Conservation (phyloP, 2,113 vertebrate species). For the Xenopus tropicalis region DNA sequence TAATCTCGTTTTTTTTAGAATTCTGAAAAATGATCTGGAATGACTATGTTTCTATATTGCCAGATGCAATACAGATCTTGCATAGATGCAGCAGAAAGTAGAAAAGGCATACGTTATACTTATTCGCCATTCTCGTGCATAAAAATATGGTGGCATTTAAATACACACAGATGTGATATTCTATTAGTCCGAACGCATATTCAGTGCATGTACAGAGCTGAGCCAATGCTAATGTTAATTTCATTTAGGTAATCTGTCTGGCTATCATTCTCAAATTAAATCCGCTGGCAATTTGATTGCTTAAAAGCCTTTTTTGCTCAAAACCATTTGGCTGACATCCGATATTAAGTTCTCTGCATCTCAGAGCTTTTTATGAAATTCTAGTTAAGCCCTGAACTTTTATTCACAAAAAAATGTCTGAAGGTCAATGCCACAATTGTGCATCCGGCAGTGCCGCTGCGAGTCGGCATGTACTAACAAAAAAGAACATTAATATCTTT, state of each 20-base stretch:
- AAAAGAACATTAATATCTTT: conserved; percentile 37
- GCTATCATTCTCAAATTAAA: conserved; percentile 46
- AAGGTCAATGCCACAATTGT: conserved; percentile 44
- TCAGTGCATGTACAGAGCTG: conserved; percentile 7
- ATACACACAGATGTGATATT: conserved; percentile 20
- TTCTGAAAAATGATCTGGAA: too few relatives aligned
- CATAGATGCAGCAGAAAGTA: too few relatives aligned
- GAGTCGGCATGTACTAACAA: conserved; percentile 13
- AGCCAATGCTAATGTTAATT: conserved; percentile 35
- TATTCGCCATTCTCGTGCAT: not conserved
- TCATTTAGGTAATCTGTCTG: conserved; percentile 44
- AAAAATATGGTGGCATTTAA: not conserved
- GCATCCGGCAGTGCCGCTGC: not conserved
- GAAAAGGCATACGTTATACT: not conserved
- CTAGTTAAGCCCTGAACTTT: conserved; percentile 47
- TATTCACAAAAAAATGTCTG: conserved; percentile 35
- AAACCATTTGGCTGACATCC: conserved; percentile 38
- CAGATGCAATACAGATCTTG: too few relatives aligned
- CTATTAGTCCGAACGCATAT: conserved; percentile 23
- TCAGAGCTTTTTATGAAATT: conserved; percentile 47
- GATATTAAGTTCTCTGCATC: conserved; percentile 35
- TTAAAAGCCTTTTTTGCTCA: conserved; percentile 45
- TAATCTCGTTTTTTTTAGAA: too few relatives aligned
- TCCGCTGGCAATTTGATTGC: conserved; percentile 37
- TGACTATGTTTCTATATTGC: too few relatives aligned